Base-by-base conservation (phyloP, 2,113 vertebrate species). In the Riparia riparia region DNA sequence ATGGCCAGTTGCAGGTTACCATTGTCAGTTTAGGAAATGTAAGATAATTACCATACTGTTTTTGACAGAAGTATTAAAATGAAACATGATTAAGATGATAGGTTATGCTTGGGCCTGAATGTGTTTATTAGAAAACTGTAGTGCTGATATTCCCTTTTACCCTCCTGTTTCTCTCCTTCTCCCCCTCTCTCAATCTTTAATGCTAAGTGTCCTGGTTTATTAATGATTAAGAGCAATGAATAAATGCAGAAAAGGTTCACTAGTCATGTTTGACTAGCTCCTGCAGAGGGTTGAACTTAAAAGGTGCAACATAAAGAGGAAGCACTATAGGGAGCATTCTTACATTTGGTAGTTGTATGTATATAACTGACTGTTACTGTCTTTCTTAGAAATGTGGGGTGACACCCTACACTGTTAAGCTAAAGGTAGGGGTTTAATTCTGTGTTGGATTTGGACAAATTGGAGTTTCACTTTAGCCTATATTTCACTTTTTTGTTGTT, bases 181-280 rank as follows among this genome's bases (percentile, higher is more conserved):
- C 2, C 24, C 4, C 3, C 1, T n/a, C 12, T 8, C 9, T 5
- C 9, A 39, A 15, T 31, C 19, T 50, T 58, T 4, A 3, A 31
- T 71, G 22, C 13, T 17, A 37, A n/a, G 10, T 79, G 13, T 83
- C 16, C 39, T 45, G 45, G 44, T 32, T 64, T 74, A 51, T 91
- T 81, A 45, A 60, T 63, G 56, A 60, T 78, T 83, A 73, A 73
- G 49, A 78, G 11, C 29, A 84, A 37, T 54, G 50, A 66, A 26
- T 44, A 84, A 45, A 74, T 78, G 44, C 26, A 68, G 57, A n/a
- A 66, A 66, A 89, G 4, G 11, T 72, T 74, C 14, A 29, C 14
- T 74, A 31, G 16, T n/a, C 5, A 2, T 68, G 11, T 44, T 64
- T 61, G 66, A 34, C 21, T 92, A 56, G 14, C 24, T 89, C 20